phyloP scores from a whole-genome alignment of 1,140 invertebrate genomes.

The Aculops lycopersici region DNA sequence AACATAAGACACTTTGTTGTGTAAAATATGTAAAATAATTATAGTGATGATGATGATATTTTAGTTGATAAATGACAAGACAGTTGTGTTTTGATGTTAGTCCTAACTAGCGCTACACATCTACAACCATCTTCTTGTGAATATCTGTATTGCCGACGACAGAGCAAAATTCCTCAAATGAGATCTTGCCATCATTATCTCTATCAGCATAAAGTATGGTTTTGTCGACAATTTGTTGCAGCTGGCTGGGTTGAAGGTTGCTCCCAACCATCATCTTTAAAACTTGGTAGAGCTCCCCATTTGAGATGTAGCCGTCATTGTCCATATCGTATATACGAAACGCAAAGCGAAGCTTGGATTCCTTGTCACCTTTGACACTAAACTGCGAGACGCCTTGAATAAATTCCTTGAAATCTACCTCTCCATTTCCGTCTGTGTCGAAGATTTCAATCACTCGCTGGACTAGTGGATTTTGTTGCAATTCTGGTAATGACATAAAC shows the following conservation, averaged over 20 bases:
- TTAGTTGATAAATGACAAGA: no score
- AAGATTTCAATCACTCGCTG: conserved; percentile 96
- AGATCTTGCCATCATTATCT: conserved; percentile 81
- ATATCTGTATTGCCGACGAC: conserved; percentile 86
- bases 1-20: no score
- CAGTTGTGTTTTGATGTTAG: no score
- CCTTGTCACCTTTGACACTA: conserved; percentile 92
- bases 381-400: conserved; percentile 96
- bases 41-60: no score
- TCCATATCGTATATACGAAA: conserved; percentile 99
- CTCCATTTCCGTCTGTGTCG: conserved; percentile 90
- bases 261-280: conserved; percentile 98
- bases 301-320: conserved; percentile 93
- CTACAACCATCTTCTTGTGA: conserved; percentile 97
- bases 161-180: conserved; percentile 71
- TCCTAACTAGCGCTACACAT: conserved; percentile 28
- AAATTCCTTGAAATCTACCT: conserved; percentile 87
- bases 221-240: conserved; percentile 85
- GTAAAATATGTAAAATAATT: no score
- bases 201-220: conserved; percentile 79
- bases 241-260: conserved; percentile 70
- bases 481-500: conserved; percentile 87
- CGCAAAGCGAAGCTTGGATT: conserved; percentile 76
- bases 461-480: conserved; percentile 89
- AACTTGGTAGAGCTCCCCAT: conserved; percentile 88